Percentiles rank a stretch among this genome's conserved stretches.
These are phyloP conservation scores for Laticauda colubrina DNA, from an alignment of 2,113 vertebrate species.

Conservation along the genomic window DNA sequence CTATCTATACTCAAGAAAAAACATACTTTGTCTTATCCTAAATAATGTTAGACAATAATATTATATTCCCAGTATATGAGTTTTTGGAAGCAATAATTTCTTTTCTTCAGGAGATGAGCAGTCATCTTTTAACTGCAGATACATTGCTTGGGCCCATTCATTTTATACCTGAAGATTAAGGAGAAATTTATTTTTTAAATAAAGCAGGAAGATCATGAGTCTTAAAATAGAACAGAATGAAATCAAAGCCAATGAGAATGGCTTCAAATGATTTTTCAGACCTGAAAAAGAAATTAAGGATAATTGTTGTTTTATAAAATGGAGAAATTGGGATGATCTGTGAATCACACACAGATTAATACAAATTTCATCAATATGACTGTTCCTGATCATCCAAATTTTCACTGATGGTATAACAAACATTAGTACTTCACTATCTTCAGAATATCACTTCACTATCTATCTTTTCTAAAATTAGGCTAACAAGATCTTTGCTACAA, in stretches of 20 bases:
- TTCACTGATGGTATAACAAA: neutral
- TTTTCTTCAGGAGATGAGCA: neutral
- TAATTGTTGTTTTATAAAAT: neutral
- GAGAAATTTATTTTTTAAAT: neutral
- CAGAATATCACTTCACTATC: neutral
- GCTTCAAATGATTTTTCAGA: neutral
- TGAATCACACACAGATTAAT: neutral
- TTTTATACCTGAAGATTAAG: neutral
- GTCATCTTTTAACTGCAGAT: neutral
- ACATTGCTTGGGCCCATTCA: neutral
- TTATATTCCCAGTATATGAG: neutral
- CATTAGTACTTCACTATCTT: neutral
- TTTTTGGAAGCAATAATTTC: neutral
- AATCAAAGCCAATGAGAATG: neutral
- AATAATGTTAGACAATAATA: neutral
- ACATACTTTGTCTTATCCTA: neutral
- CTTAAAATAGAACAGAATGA: neutral
- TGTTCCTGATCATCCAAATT: neutral
- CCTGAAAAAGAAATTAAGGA: neutral
- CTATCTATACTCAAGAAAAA: neutral
- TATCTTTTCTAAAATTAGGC: neutral
- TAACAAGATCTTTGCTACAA: neutral
- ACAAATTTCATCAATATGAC: neutral
- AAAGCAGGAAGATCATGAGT: neutral
- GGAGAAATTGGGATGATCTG: neutral